phyloP scores from a whole-genome alignment of 2,797 vertebrate genomes.

The Cossypha polioptera region DNA sequence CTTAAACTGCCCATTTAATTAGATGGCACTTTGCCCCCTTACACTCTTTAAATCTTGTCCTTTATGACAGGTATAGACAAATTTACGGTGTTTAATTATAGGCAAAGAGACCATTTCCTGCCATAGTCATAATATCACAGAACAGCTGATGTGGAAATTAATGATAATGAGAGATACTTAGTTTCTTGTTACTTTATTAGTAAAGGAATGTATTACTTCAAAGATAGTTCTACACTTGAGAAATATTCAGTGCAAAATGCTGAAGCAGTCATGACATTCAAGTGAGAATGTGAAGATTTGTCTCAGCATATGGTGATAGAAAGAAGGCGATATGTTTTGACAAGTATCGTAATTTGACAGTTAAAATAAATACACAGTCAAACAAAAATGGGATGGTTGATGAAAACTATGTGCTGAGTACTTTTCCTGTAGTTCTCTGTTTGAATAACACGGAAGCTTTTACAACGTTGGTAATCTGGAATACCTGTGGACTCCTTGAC shows the following conservation, averaged over 20 bases:
- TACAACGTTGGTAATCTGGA: not conserved
- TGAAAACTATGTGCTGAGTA: not conserved
- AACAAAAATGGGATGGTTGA: not conserved
- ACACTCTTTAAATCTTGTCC: not conserved
- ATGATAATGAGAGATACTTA: not conserved
- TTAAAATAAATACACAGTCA: slow-evolving; percentile 52
- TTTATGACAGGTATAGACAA: not conserved
- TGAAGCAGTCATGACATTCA: slow-evolving; percentile 19
- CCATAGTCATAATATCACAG: not conserved
- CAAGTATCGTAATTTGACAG: slow-evolving; percentile 19
- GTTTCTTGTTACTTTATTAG: not conserved
- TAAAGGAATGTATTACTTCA: not conserved
- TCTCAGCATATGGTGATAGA: not conserved
- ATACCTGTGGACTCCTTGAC: not conserved
- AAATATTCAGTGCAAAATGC: slow-evolving; percentile 20
- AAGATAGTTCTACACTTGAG: not conserved
- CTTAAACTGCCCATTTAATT: not conserved
- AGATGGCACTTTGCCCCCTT: not conserved
- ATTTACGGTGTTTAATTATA: not conserved
- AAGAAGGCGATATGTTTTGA: slow-evolving; percentile 39
- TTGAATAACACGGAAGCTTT: not conserved
- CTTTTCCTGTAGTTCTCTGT: not conserved
- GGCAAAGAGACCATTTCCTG: not conserved
- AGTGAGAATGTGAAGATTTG: slow-evolving; percentile 6
- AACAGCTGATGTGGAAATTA: not conserved